These are phyloP conservation scores for Zosterops hypoxanthus DNA, from an alignment of 2,113 vertebrate genomes.

Conservation along the genomic window DNA sequence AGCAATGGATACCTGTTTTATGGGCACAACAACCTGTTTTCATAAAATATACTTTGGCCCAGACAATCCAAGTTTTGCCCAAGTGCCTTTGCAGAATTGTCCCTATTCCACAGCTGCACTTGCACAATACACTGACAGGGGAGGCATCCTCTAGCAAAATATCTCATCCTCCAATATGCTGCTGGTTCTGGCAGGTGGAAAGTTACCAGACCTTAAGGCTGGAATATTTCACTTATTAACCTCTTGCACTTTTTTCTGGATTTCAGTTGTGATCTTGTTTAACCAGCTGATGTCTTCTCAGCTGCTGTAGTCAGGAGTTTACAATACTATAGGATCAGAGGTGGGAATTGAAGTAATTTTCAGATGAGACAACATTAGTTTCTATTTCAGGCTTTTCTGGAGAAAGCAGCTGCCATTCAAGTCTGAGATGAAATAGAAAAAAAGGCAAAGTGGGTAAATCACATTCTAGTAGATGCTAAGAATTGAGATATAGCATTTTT, in stretches of 20 bases:
- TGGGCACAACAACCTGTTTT: neutral
- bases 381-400: constrained; percentile 8
- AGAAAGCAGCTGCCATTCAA: neutral
- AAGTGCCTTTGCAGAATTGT: neutral
- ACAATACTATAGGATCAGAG: neutral
- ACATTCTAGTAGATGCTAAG: neutral
- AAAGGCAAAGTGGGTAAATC: neutral
- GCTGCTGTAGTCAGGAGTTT: neutral
- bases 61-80: neutral
- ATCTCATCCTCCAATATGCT: rapidly evolving
- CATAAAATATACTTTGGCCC: neutral
- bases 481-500: neutral
- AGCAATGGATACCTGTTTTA: neutral
- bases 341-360: neutral
- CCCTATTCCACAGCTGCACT: neutral
- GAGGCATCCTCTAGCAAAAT: neutral
- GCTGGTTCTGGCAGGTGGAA: neutral
- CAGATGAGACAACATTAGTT: neutral
- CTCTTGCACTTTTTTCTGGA: neutral
- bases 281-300: neutral
- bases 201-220: neutral
- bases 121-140: rapidly evolving
- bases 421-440: neutral
- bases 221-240: neutral
- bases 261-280: neutral